Evolutionary conservation across 2,797 vertebrate genomes (phyloP), one percentile per base, ranked within the genome.

Genomic region (Lateolabrax maculatus): DNA sequence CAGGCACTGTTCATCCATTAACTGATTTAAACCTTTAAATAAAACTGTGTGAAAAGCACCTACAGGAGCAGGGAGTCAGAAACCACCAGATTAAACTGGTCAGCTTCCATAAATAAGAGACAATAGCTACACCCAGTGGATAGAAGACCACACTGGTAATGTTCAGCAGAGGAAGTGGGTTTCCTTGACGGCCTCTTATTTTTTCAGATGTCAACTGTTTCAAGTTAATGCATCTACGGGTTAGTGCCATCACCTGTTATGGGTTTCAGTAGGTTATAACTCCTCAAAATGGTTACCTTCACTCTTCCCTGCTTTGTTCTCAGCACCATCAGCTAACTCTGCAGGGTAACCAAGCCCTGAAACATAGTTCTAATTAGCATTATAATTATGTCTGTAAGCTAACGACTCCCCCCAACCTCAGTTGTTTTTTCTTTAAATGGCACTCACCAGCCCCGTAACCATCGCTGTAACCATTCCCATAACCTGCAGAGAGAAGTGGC

Each of bases 401-500:
- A 61, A 65, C 56, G 27, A 49, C 29, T 67, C 2, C 13, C 8
- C 19, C 1, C 13, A n/a, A 37, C 1, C 8, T 18, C 15, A 6
- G 3, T 27, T 34, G 5, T 15, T 53, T 18, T 21, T 34, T 51
- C 11, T 52, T 66, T 31, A 10, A 43, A 67, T 39, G 5, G 3
- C 27, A 93, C 95, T 93, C 81, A 96, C 96, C 95, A 16, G 93
- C 87, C 69, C 93, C 91, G 21, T 93, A 94, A n/a, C 90, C 90
- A 5, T 95, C 75, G 21, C 88, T 48, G 55, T 93, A 95, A 34
- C 92, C 92, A 44, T 93, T 95, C 53, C 88, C 90, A 8, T 94
- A 95, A 80, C 94, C 95, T 96, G 89, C 12, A 4, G 73, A 88
- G 60, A 91, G 23, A 67, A 73, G 21, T 9, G 1, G 9, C 3